Conservation (phyloP, 2,888 invertebrate genomes). For the Eilema griseolum region DNA sequence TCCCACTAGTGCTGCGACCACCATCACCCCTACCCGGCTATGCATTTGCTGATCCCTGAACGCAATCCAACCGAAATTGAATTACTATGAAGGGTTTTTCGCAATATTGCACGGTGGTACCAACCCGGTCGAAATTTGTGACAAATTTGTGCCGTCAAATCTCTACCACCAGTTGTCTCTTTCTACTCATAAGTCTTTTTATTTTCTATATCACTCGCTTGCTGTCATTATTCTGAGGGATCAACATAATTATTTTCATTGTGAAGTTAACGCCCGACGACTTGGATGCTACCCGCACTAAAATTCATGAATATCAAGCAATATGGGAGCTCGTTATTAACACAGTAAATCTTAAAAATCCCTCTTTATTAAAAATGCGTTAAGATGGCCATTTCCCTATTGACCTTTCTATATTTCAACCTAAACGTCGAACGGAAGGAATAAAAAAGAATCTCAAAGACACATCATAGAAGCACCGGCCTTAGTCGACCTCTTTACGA, state of each 20-base stretch:
- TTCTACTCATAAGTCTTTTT: too few species aligned
- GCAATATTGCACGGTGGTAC: too few species aligned
- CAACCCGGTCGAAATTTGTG: too few species aligned
- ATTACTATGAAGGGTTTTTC: too few species aligned
- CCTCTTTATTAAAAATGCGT: not conserved
- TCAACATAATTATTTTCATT: not conserved
- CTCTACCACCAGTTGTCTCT: too few species aligned
- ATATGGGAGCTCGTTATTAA: not conserved
- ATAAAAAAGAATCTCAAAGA: constrained; percentile 63
- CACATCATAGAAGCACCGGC: constrained; percentile 63
- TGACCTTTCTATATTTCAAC: constrained; percentile 41
- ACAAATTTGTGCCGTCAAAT: too few species aligned
- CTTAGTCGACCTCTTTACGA: constrained; percentile 77
- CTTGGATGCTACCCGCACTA: not conserved
- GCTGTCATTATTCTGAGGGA: not conserved
- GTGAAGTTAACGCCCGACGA: not conserved
- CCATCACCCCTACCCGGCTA: too few species aligned
- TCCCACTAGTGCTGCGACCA: too few species aligned
- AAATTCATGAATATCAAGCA: not conserved
- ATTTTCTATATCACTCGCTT: not conserved
- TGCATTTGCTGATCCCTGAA: too few species aligned
- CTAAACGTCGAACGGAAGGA: constrained; percentile 56
- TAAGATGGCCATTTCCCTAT: constrained; percentile 11
- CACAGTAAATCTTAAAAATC: not conserved
- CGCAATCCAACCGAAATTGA: too few species aligned